phyloP scores from a whole-genome alignment of 2,797 vertebrate genomes.

The Labroides dimidiatus region DNA sequence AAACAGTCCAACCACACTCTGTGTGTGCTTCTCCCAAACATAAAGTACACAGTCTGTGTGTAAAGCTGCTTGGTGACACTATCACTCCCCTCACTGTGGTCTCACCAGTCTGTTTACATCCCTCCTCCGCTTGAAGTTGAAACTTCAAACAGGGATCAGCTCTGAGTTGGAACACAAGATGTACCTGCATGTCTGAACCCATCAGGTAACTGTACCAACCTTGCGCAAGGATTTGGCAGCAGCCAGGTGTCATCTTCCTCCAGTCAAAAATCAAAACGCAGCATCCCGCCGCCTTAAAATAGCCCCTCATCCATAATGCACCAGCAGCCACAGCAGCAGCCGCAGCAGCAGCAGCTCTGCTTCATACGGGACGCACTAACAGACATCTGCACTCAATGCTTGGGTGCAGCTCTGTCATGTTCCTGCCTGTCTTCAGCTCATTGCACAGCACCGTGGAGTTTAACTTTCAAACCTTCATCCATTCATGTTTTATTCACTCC shows the following conservation, averaged over 20 bases:
- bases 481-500: slow-evolving; percentile 85
- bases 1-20: slow-evolving; percentile 13
- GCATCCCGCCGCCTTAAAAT: slow-evolving; percentile 78
- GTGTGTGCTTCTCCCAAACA: slow-evolving; percentile 16
- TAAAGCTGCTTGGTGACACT: slow-evolving; percentile 41
- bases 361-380: slow-evolving; percentile 74
- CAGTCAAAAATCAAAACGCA: slow-evolving; percentile 77
- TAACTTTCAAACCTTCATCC: slow-evolving; percentile 77
- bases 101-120: slow-evolving; percentile 49
- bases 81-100: slow-evolving; percentile 40
- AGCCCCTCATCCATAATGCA: slow-evolving; percentile 83
- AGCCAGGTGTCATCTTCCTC: slow-evolving; percentile 75
- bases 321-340: slow-evolving; percentile 73
- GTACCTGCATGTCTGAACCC: slow-evolving; percentile 63
- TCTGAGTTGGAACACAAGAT: slow-evolving; percentile 52
- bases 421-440: slow-evolving; percentile 42
- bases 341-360: slow-evolving; percentile 61
- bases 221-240: slow-evolving; percentile 69
- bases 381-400: slow-evolving; percentile 79
- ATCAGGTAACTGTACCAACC: slow-evolving; percentile 48
- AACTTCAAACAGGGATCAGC: slow-evolving; percentile 60
- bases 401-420: slow-evolving; percentile 59
- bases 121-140: slow-evolving; percentile 19
- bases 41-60: slow-evolving; percentile 26
- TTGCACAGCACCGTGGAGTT: slow-evolving; percentile 71